Evolutionary conservation across 1,140 invertebrate species (phyloP).

Genomic region (Drosophila pseudoananassae): DNA sequence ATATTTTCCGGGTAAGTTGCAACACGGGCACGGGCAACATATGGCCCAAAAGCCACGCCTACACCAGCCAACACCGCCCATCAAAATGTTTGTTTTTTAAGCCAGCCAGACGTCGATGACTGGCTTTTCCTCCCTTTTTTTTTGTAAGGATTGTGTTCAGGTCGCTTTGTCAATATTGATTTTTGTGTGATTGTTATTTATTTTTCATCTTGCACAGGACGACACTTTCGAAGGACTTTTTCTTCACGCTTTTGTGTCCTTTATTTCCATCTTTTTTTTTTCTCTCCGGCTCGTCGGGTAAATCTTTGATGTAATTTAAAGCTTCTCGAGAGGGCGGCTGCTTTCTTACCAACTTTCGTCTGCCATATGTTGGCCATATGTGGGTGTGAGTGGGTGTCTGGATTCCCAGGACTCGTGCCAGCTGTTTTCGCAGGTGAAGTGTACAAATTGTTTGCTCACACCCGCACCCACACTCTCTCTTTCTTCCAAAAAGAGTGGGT

Average conservation of each 20-base stretch:
- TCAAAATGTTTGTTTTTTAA: slow-evolving; percentile 25
- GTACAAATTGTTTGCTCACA: slow-evolving; percentile 46
- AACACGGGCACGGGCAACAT: slow-evolving; percentile 17
- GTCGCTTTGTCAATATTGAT: slow-evolving; percentile 71
- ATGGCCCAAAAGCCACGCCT: slow-evolving; percentile 41
- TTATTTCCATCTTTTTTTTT: neutral
- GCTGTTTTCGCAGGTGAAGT: slow-evolving; percentile 49
- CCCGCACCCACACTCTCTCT: neutral
- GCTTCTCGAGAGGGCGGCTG: slow-evolving; percentile 12
- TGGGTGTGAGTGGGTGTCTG: slow-evolving; percentile 4
- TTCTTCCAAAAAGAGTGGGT: no score
- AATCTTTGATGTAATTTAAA: slow-evolving; percentile 67
- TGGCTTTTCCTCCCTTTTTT: slow-evolving; percentile 5
- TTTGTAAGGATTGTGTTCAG: neutral
- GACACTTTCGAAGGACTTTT: slow-evolving; percentile 40
- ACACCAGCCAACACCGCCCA: neutral
- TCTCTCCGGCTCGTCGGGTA: slow-evolving; percentile 10
- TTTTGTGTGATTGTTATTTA: slow-evolving; percentile 78
- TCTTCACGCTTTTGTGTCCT: slow-evolving; percentile 15
- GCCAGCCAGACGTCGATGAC: slow-evolving; percentile 1
- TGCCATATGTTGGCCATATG: slow-evolving; percentile 51
- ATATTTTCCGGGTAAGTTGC: slow-evolving; percentile 45
- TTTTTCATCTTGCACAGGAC: slow-evolving; percentile 65
- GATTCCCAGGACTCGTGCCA: slow-evolving; percentile 20
- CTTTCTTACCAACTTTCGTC: slow-evolving; percentile 14